Conservation (phyloP, 1,140 invertebrate species). For the Mylabris phalerata region DNA sequence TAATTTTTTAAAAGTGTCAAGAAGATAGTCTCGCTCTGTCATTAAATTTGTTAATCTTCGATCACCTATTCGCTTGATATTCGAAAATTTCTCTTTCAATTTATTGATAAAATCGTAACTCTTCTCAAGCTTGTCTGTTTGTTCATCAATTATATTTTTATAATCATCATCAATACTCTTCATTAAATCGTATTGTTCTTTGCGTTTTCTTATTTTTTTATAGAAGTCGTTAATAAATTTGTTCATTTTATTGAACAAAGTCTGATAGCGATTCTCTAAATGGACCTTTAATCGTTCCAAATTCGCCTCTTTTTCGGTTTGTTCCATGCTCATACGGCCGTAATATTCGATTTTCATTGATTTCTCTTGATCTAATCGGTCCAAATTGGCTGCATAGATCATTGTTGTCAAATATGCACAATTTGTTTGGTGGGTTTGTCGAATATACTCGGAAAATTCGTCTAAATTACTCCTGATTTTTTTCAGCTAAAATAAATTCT, state of each 20-base stretch:
- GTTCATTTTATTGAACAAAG: constrained; percentile 21
- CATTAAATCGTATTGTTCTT: constrained; percentile 22
- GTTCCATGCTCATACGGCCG: constrained; percentile 30
- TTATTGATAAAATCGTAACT: constrained; percentile 20
- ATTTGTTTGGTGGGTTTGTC: background rate
- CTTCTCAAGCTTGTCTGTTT: constrained; percentile 21
- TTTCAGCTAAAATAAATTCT: no score
- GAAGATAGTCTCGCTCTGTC: constrained; percentile 27
- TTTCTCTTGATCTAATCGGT: constrained; percentile 26
- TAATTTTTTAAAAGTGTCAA: constrained; percentile 19
- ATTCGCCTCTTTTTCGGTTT: constrained; percentile 23
- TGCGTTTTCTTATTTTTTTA: constrained; percentile 19
- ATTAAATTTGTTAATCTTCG: constrained; percentile 16
- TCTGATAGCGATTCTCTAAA: constrained; percentile 24
- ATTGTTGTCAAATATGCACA: constrained; percentile 34
- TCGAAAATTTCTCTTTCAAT: constrained; percentile 21
- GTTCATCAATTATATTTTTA: constrained; percentile 23
- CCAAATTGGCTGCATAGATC: constrained; percentile 27
- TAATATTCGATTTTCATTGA: constrained; percentile 29
- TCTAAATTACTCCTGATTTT: no score
- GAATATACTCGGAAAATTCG: no score
- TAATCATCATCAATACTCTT: constrained; percentile 25
- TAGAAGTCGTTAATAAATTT: constrained; percentile 22
- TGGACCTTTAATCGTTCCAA: constrained; percentile 22
- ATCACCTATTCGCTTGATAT: constrained; percentile 19